A percentile compares a stretch with the other conserved stretches of the same genome.
Conservation (phyloP, 2,888 invertebrate species). For the Lysandra bellargus region DNA sequence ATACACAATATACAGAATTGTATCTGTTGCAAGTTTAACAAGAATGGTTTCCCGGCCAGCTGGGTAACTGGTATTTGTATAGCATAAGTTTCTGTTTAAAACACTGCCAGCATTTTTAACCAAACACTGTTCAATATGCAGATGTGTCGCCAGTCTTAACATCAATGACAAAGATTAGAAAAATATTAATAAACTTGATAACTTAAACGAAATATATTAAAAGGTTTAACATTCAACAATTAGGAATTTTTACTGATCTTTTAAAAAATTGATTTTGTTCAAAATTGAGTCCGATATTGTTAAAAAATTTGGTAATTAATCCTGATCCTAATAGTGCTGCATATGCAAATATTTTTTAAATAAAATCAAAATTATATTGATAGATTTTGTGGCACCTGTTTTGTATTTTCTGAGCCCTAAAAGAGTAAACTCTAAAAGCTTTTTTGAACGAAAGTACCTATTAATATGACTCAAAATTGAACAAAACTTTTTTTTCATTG, state of each 20-base stretch:
- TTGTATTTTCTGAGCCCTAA: not conserved
- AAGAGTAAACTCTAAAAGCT: not conserved
- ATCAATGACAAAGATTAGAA: conserved; percentile 28
- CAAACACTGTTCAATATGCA: not conserved
- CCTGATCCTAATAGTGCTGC: not conserved
- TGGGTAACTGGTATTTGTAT: too few relatives aligned
- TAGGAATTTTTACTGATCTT: not conserved
- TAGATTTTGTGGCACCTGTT: not conserved
- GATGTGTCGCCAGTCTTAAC: not conserved
- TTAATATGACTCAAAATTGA: conserved; percentile 6
- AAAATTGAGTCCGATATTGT: not conserved
- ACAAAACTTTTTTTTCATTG: conserved; percentile 1
- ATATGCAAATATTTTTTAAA: not conserved
- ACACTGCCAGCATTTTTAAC: not conserved
- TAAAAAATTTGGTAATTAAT: not conserved
- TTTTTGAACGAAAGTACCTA: not conserved
- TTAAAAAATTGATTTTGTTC: not conserved
- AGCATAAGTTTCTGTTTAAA: too few relatives aligned
- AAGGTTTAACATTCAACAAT: conserved; percentile 1
- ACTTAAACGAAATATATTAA: not conserved
- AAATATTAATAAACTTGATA: conserved; percentile 16
- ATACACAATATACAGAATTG: too few relatives aligned
- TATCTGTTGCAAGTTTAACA: too few relatives aligned
- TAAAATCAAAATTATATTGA: not conserved
- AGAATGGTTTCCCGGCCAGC: too few relatives aligned